Evolutionary conservation across 1,140 invertebrate species (phyloP).

Genomic region (Babylonia areolata): DNA sequence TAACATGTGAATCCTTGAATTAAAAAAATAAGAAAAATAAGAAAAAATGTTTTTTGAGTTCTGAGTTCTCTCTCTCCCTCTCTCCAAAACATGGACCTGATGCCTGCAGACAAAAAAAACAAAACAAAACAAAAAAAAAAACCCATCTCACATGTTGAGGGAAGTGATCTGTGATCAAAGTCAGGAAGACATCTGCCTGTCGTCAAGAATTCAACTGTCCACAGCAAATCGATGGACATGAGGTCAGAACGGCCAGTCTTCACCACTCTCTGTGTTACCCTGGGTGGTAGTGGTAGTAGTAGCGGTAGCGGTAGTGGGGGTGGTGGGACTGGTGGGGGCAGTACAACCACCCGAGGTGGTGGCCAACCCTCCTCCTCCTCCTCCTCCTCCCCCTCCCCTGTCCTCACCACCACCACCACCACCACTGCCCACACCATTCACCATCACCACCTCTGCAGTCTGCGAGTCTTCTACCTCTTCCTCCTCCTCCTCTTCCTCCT

Average conservation of each 20-base stretch:
- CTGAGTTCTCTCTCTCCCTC: background rate
- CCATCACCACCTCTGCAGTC: no score
- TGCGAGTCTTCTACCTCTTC: background rate
- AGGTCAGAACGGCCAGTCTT: background rate
- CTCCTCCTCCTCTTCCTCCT: background rate
- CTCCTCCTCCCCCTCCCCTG: no score
- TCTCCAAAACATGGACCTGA: no score
- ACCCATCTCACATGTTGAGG: no score
- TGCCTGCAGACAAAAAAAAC: background rate
- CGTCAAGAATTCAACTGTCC: background rate
- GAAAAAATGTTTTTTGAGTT: background rate
- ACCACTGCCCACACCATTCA: no score
- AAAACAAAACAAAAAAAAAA: background rate
- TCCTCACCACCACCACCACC: no score
- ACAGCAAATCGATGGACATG: background rate
- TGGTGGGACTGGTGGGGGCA: no score
- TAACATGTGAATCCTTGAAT: no score
- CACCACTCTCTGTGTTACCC: background rate
- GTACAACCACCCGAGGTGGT: no score
- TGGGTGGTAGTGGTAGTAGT: background rate
- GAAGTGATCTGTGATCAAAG: background rate
- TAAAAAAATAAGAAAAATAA: background rate
- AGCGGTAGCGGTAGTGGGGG: background rate
- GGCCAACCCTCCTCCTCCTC: no score
- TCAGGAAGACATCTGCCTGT: background rate